A percentile compares a stretch with the other conserved stretches of the same genome.
Conservation (phyloP, 1,140 invertebrate species). For the Branchinecta lynchi region DNA sequence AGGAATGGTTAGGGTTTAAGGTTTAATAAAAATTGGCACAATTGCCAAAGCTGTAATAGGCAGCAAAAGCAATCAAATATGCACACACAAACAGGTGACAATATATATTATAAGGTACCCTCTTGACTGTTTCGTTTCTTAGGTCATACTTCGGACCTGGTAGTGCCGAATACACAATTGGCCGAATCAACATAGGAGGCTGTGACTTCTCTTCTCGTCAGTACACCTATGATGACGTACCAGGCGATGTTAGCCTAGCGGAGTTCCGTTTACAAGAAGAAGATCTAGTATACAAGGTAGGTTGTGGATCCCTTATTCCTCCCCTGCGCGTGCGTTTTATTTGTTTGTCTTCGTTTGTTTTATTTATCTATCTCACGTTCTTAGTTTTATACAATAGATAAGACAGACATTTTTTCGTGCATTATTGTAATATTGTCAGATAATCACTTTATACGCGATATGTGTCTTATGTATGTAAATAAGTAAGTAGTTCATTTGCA, state of each 20-base stretch:
- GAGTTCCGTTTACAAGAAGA: slow-evolving; percentile 49
- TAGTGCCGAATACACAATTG: slow-evolving; percentile 54
- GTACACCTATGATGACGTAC: slow-evolving; percentile 51
- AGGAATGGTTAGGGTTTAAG: too few species aligned
- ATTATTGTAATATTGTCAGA: not conserved
- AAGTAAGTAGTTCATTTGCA: too few species aligned
- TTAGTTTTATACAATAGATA: slow-evolving; percentile 19
- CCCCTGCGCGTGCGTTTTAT: not conserved
- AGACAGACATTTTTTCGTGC: not conserved
- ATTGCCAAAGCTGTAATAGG: too few species aligned
- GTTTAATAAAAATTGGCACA: too few species aligned
- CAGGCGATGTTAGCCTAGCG: slow-evolving; percentile 42
- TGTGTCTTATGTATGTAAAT: too few species aligned
- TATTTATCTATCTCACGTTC: too few species aligned
- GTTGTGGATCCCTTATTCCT: not conserved
- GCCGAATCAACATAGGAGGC: slow-evolving; percentile 62
- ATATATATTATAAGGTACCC: too few species aligned
- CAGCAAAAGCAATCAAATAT: too few species aligned
- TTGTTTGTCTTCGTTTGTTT: too few species aligned
- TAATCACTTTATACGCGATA: too few species aligned
- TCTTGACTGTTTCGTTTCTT: not conserved
- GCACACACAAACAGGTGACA: too few species aligned
- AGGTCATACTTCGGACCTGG: slow-evolving; percentile 32
- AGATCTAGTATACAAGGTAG: slow-evolving; percentile 47
- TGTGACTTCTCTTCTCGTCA: slow-evolving; percentile 55